Conservation (phyloP, 2,797 vertebrate species). For the Sciurus vulgaris region DNA sequence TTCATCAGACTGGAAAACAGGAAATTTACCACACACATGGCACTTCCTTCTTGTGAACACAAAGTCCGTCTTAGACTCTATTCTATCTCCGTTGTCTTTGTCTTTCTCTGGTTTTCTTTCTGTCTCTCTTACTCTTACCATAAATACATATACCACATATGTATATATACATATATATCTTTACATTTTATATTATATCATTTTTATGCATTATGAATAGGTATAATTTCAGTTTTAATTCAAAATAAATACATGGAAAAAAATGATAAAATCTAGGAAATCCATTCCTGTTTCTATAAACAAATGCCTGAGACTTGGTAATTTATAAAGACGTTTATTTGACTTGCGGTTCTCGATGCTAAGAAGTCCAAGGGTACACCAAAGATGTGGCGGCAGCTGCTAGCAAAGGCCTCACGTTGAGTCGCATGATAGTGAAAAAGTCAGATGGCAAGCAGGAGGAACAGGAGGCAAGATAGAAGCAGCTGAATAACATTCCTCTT, state of each 20-base stretch:
- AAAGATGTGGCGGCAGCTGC: not conserved
- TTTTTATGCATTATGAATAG: too few relatives aligned
- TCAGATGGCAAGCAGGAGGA: not conserved
- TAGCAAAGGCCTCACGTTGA: not conserved
- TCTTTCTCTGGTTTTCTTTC: not conserved
- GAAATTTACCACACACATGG: not conserved
- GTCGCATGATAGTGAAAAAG: not conserved
- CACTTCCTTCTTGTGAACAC: not conserved
- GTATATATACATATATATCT: not conserved
- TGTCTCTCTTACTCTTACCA: not conserved
- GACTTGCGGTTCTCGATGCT: not conserved
- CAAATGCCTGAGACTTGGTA: not conserved
- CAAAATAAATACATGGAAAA: not conserved
- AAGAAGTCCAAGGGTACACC: not conserved
- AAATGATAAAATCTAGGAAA: not conserved
- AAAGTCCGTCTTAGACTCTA: not conserved
- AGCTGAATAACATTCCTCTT: not conserved
- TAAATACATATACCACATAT: accelerated
- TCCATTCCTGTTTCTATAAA: not conserved
- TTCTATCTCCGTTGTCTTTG: not conserved
- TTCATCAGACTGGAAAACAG: not conserved
- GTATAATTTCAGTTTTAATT: not conserved
- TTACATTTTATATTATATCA: too few relatives aligned
- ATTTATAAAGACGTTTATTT: not conserved
- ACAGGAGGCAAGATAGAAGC: not conserved